Percentiles rank a stretch among this genome's conserved stretches.
phyloP scores from a whole-genome alignment of 64 coral and sea anemone species.

The Hydrozoanthus tunicans region DNA sequence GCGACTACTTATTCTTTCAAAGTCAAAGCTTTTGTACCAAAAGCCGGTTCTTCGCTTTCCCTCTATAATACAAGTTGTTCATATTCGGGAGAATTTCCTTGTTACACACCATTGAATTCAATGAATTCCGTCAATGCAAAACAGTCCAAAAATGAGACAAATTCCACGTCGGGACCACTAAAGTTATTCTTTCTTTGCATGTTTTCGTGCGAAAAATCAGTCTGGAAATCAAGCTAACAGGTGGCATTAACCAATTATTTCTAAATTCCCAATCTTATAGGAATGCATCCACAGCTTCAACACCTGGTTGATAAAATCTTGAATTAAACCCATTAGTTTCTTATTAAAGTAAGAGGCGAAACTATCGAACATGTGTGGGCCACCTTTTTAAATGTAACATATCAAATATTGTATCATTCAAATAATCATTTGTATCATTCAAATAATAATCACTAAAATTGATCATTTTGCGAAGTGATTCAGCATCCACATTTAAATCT shows the following conservation, averaged over 20 bases:
- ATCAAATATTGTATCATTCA: no score
- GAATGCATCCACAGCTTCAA: not conserved
- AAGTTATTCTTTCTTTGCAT: conserved; percentile 27
- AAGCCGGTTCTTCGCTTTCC: conserved; percentile 58
- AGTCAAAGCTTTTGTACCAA: conserved; percentile 9
- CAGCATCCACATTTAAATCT: no score
- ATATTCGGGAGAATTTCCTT: conserved; percentile 16
- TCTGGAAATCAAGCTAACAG: conserved; percentile 22
- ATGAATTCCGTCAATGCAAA: conserved; percentile 28
- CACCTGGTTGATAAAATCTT: not conserved
- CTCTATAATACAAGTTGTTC: conserved; percentile 53
- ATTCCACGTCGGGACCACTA: conserved; percentile 36
- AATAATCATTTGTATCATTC: no score
- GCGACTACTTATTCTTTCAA: conserved; percentile 30
- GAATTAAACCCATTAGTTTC: conserved; percentile 34
- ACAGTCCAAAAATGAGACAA: conserved; percentile 8
- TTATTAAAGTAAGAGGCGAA: not conserved
- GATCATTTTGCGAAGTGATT: no score
- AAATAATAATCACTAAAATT: no score
- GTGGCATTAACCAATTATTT: conserved; percentile 18
- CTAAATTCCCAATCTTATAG: conserved; percentile 38
- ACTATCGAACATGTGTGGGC: no score
- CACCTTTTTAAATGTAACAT: no score
- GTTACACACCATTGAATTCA: conserved; percentile 21
- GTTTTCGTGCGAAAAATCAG: conserved; percentile 7